Evolutionary conservation across 2,888 invertebrate species (phyloP), one percentile per base, ranked within the genome.

Genomic region (Nezara viridula): DNA sequence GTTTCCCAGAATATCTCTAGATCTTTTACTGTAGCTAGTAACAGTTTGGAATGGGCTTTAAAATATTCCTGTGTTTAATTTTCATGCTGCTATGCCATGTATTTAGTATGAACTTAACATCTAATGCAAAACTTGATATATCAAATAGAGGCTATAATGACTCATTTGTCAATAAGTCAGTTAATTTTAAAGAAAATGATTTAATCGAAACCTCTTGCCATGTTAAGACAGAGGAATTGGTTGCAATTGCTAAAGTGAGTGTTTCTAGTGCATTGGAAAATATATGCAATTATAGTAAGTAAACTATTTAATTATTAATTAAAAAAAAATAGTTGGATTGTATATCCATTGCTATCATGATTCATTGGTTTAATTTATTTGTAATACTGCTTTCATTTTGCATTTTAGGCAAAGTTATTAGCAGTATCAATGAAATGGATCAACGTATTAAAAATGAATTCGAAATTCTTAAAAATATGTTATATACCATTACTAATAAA

Each of bases 151-250:
- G 44, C 14, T 32, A 73, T 2, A 88, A 88, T 49, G 73, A 66
- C 73, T 73, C 88, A 47, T 27, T 49, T 27, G 88, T 27, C 16
- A 88, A 88, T 52, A 88, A 88, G 47, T 81, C 85, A 10, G 85
- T 85, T n/a, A 40, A 88, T 88, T 37, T 85, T 7, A 88, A 81
- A 27, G 40, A 88, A 47, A 89, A 52, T n/a, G 85, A 81, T 37
- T 60, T 89, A 60, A 89, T 89, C 19, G 89, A 89, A 66, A 88
- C 91, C 7, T 89, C 91, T 50, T 91, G 91, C 66, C 90, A 90
- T 44, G 89, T 91, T 27, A 89, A 88, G 27, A 90, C 91, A 5
- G 91, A 91, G 49, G 88, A 91, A 60, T 77, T 90, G 27, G 90
- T 90, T 40, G 90, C 90, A 21, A 90, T 89, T 24, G 91, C 91